Percentiles rank a stretch among this genome's conserved stretches.
Conservation (phyloP, 2,113 vertebrate genomes). For the Elgaria multicarinata region DNA sequence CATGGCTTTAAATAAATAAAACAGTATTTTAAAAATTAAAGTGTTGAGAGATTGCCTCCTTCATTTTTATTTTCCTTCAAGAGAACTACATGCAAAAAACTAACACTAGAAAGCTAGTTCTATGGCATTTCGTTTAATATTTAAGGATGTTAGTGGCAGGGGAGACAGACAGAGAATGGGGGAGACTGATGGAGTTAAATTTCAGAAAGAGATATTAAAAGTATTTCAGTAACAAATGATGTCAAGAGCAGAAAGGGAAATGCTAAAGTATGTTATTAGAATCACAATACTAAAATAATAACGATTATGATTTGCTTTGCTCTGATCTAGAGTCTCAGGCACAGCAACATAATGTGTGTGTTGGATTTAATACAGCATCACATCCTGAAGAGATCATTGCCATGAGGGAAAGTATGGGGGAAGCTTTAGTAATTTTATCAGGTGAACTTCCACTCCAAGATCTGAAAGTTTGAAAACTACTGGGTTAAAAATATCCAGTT, state of each 20-base stretch:
- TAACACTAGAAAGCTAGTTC: not conserved
- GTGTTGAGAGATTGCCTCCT: not conserved
- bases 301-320: not conserved
- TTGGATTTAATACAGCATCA: not conserved
- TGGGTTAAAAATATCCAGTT: not conserved
- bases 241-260: constrained; percentile 20
- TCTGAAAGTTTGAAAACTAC: not conserved
- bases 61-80: not conserved
- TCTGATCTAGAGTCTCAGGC: not conserved
- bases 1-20: not conserved
- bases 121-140: not conserved
- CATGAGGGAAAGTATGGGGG: constrained; percentile 27
- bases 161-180: not conserved
- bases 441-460: not conserved
- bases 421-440: not conserved
- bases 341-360: not conserved
- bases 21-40: not conserved
- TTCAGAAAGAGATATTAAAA: too few relatives aligned
- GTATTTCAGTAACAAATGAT: not conserved
- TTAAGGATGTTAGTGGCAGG: not conserved
- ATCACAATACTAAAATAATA: not conserved
- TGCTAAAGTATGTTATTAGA: not conserved
- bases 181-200: too few relatives aligned
- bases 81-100: not conserved
- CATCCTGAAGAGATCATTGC: not conserved